Conservation (phyloP, 2,797 vertebrate species). For the Lemur catta region DNA sequence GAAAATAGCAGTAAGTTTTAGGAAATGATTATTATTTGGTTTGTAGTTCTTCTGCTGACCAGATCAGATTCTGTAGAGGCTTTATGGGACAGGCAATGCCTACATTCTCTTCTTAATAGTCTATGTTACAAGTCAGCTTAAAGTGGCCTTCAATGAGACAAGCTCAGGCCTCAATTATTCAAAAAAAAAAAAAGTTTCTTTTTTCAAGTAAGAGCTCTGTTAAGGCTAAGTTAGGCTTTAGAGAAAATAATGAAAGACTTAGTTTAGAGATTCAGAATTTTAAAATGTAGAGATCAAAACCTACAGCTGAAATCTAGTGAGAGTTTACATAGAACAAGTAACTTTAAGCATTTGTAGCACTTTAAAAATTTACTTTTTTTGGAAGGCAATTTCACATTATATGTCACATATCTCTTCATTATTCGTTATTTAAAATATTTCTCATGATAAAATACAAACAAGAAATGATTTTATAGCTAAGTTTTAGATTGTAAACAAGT, state of each 20-base stretch:
- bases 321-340: slow-evolving; percentile 11
- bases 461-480: slow-evolving; percentile 31
- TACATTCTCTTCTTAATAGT: not conserved
- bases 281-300: not conserved
- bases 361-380: slow-evolving; percentile 14
- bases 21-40: slow-evolving; percentile 24
- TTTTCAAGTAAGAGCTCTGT: slow-evolving; percentile 13
- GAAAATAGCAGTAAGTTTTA: not conserved
- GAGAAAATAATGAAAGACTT: not conserved
- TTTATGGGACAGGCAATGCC: not conserved
- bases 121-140: slow-evolving; percentile 37
- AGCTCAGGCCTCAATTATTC: not conserved
- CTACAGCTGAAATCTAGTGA: not conserved
- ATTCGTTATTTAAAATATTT: slow-evolving; percentile 41
- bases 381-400: slow-evolving; percentile 11
- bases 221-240: not conserved
- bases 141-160: not conserved
- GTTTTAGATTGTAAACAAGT: not conserved
- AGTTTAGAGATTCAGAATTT: not conserved
- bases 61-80: not conserved
- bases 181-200: not conserved
- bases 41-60: not conserved
- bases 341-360: slow-evolving; percentile 18
- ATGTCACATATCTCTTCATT: not conserved
- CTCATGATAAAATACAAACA: not conserved